Percentiles rank a stretch among this genome's conserved stretches.
Conservation (phyloP, 64 coral and sea anemone species). For the Hydrozoanthus tunicans region DNA sequence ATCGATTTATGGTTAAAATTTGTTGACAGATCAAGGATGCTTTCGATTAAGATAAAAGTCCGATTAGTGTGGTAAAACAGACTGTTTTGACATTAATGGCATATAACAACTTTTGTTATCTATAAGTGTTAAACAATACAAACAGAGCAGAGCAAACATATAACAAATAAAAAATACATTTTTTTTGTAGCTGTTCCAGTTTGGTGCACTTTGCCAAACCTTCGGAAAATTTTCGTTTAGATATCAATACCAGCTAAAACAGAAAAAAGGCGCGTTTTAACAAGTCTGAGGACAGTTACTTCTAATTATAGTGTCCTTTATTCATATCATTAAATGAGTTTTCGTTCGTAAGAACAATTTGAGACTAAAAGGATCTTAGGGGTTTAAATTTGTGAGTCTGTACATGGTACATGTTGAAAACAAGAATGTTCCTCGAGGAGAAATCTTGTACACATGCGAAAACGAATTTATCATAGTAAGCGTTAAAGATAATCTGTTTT, state of each 20-base stretch:
- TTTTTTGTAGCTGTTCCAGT: no score
- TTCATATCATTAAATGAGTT: no score
- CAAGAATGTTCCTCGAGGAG: no score
- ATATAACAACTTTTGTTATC: conserved; percentile 9
- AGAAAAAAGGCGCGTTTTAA: not conserved
- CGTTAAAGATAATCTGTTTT: conserved; percentile 25
- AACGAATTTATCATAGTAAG: not conserved
- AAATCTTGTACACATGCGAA: not conserved
- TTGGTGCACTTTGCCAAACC: no score
- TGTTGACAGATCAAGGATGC: conserved; percentile 49
- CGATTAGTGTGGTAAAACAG: conserved; percentile 32
- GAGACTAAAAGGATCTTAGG: no score
- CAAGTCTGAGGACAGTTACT: not conserved
- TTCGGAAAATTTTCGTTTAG: no score
- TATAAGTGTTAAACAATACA: not conserved
- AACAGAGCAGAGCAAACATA: not conserved
- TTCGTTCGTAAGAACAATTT: no score
- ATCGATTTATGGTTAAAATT: conserved; percentile 59
- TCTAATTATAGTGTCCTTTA: not conserved
- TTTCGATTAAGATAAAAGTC: conserved; percentile 56
- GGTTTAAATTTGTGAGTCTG: no score
- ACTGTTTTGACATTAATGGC: conserved; percentile 54
- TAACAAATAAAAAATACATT: not conserved
- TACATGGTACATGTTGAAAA: no score
- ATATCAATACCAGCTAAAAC: not conserved